Percentiles rank a stretch among this genome's conserved stretches.
Conservation (phyloP, 2,888 invertebrate species). For the Amphiduros pacificus region DNA sequence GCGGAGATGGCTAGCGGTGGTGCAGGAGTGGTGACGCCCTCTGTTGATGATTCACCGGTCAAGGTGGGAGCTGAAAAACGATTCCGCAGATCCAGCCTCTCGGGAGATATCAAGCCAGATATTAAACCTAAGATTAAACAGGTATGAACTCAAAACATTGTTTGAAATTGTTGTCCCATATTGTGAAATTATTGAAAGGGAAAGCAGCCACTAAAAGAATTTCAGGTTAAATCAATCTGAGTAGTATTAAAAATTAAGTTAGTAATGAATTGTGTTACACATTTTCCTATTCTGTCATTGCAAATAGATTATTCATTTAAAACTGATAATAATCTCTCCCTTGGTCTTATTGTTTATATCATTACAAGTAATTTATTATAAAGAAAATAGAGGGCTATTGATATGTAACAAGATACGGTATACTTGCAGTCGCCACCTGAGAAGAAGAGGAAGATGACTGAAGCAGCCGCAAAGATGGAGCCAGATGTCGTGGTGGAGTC, state of each 20-base stretch:
- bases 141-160: background rate
- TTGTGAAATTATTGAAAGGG: background rate
- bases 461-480: background rate
- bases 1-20: background rate
- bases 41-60: conserved; percentile 3
- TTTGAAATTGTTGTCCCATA: background rate
- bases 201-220: background rate
- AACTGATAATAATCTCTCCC: background rate
- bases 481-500: conserved; percentile 40
- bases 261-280: background rate
- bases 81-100: no score
- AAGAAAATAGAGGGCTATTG: background rate
- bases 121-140: background rate
- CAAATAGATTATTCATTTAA: background rate
- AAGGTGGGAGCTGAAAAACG: no score
- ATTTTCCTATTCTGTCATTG: background rate
- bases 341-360: background rate
- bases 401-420: background rate
- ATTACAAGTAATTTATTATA: background rate
- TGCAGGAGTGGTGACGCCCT: background rate
- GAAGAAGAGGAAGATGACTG: conserved; percentile 30
- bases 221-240: no score
- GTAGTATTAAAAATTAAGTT: background rate
- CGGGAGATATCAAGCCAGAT: background rate
- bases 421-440: conserved; percentile 9